Conservation (phyloP, 1,140 invertebrate species). For the Hydropsyche tenuis region DNA sequence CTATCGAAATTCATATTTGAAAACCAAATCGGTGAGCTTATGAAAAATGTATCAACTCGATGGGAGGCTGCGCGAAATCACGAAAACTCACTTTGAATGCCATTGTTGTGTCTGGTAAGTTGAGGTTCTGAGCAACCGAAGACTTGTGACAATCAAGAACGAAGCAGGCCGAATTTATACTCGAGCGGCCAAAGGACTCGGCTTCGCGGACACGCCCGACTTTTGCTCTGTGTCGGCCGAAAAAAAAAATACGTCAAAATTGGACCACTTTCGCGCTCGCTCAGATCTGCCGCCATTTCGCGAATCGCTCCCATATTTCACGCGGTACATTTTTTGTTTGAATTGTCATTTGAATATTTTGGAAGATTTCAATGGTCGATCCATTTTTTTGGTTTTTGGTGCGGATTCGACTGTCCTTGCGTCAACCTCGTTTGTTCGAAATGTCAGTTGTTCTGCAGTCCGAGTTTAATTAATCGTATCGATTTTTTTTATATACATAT, state of each 20-base stretch:
- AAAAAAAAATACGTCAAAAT: conserved; percentile 24
- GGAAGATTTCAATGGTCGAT: no score
- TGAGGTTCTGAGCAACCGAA: conserved; percentile 26
- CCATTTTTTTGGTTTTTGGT: no score
- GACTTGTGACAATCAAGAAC: conserved; percentile 29
- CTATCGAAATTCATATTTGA: not conserved
- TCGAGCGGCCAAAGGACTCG: conserved; percentile 25
- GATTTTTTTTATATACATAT: no score
- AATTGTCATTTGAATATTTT: no score
- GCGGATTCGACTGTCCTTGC: no score
- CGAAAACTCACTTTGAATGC: conserved; percentile 35
- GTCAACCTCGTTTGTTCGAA: no score
- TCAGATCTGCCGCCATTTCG: not conserved
- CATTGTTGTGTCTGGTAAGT: conserved; percentile 23
- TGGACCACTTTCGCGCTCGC: conserved; percentile 31
- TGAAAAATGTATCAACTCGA: no score
- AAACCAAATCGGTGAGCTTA: no score
- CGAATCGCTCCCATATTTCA: not conserved
- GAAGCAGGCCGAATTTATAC: conserved; percentile 30
- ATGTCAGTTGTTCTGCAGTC: no score
- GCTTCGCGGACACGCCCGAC: conserved; percentile 17
- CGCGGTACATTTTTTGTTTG: no score
- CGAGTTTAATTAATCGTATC: no score
- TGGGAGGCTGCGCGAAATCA: not conserved
- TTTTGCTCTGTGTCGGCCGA: conserved; percentile 26